Base-by-base conservation (phyloP, 2,113 vertebrate species). In the Oreamnos americanus region DNA sequence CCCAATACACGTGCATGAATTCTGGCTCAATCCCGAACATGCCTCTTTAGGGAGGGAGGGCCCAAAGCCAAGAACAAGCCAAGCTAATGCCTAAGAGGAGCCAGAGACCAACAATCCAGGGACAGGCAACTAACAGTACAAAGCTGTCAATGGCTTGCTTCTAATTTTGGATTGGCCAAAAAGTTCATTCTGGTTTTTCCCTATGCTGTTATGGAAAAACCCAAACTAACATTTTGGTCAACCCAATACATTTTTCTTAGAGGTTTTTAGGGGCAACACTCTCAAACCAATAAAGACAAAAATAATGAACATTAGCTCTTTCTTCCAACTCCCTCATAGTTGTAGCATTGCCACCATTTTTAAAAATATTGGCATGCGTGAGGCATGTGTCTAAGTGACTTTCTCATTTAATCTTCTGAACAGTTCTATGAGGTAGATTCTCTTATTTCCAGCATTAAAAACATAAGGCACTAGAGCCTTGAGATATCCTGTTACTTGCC, bases 31-130 rank as follows among this genome's bases (percentile, higher is more conserved):
- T 17, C 47, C 43, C 43, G 87, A 60, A 76, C 21, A 71, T 16
- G 23, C 21, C 71, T 53, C 45, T 71, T 91, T 51, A 78, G 91
- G 53, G 62, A 91, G 49, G 45, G 53, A 78, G 13, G 33, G 47
- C 86, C 76, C 30, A 25, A 94, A 97, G 93, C 82, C 96, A 97
- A 96, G 91, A 12, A 49, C 33, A 83, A 62, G 26, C 9, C 1
- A 1, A 94, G 15, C 12, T 82, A 71, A 74, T 25, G 19, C 74
- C n/a, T 76, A 47, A n/a, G 26, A 97, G 58, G 43, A 97, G 28
- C 47, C 89, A 89, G 53, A 76, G 39, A 45, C 23, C 21, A 81
- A 84, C 10, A 90, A 74, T 39, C 74, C 36, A 81, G 43, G 53
- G n/a, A 71, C 43, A 87, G 76, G 86, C 13, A 45, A 60, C 26